A percentile compares a stretch with the other conserved stretches of the same genome.
These are phyloP conservation scores for Gallinago solitaria DNA, from an alignment of 2,797 vertebrate genomes.

Conservation along the genomic window DNA sequence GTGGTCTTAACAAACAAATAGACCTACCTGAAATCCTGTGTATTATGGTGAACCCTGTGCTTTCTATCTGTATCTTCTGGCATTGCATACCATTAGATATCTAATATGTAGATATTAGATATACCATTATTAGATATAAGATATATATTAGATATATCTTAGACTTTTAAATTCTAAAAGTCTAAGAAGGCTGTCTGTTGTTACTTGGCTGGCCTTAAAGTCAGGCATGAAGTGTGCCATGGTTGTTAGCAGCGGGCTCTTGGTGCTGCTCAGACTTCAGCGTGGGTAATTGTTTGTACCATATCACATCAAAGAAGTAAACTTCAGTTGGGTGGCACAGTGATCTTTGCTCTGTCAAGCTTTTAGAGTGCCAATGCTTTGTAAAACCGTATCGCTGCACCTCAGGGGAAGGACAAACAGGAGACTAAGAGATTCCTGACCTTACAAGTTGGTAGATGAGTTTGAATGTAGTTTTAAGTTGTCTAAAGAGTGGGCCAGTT, in stretches of 20 bases:
- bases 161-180: not conserved
- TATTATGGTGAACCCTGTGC: not conserved
- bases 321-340: not conserved
- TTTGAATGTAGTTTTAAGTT: not conserved
- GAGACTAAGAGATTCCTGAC: not conserved
- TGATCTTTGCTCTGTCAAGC: not conserved
- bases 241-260: not conserved
- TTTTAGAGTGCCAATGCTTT: not conserved
- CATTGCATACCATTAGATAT: not conserved
- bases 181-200: not conserved
- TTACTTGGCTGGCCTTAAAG: not conserved
- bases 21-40: not conserved
- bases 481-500: not conserved
- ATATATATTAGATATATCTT: no score
- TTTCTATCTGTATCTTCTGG: not conserved
- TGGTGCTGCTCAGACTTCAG: not conserved
- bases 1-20: not conserved
- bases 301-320: not conserved
- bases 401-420: not conserved
- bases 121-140: no score
- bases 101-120: no score
- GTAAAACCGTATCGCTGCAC: not conserved
- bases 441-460: not conserved
- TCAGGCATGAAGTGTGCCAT: not conserved
- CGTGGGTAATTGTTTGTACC: not conserved